Percentiles rank a stretch among this genome's conserved stretches.
Conservation (phyloP, 2,113 vertebrate species). For the Reinhardtius hippoglossoides region DNA sequence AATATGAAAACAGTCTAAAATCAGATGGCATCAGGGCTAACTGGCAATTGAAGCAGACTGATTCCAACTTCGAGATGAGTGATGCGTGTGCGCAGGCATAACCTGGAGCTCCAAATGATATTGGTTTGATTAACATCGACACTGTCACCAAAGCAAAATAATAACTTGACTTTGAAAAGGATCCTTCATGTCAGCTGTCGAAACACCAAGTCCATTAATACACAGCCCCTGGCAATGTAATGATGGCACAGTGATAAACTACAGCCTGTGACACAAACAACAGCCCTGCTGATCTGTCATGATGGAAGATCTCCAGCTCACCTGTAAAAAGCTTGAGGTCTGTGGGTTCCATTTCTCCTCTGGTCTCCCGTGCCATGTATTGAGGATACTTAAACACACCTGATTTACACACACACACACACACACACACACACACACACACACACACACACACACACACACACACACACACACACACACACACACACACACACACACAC, state of each 20-base stretch:
- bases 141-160: constrained; percentile 29
- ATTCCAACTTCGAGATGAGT: constrained; percentile 14
- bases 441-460: no score
- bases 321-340: constrained; percentile 99
- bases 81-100: constrained; percentile 13
- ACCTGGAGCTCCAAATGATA: constrained; percentile 39
- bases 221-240: constrained; percentile 4
- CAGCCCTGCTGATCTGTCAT: constrained; percentile 23
- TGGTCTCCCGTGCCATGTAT: constrained; percentile 98
- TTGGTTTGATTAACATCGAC: constrained; percentile 45
- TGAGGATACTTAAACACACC: constrained; percentile 99
- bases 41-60: background rate
- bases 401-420: constrained; percentile 54
- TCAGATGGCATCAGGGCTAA: background rate
- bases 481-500: background rate
- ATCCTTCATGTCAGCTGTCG: constrained; percentile 52
- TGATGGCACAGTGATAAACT: constrained; percentile 41
- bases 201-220: constrained; percentile 47
- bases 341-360: constrained; percentile 99
- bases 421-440: no score
- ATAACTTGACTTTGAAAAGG: constrained; percentile 43
- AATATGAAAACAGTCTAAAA: constrained; percentile 1
- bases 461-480: no score
- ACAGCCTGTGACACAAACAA: constrained; percentile 7
- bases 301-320: constrained; percentile 71